phyloP scores from a whole-genome alignment of 2,797 vertebrate species.

The Sternarchorhynchus goeldii region DNA sequence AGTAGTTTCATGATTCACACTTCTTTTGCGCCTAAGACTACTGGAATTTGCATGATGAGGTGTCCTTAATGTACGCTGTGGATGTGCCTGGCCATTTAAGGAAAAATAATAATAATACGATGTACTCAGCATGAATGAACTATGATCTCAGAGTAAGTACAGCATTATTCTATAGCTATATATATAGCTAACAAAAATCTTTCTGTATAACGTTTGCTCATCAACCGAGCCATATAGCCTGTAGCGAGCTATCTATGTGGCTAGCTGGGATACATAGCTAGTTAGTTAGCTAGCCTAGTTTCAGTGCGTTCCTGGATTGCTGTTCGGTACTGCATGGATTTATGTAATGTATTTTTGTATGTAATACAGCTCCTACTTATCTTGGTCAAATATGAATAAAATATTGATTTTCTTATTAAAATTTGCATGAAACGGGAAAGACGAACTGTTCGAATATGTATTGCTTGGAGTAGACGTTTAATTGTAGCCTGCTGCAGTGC shows the following conservation, averaged over 20 bases:
- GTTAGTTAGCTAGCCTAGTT: no score
- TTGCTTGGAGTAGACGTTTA: background rate
- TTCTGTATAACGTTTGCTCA: background rate
- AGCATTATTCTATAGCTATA: background rate
- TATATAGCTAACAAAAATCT: background rate
- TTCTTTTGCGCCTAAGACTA: background rate
- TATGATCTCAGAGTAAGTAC: constrained; percentile 18
- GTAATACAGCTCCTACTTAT: no score
- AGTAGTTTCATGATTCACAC: no score
- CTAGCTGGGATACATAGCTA: background rate
- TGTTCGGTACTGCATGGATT: no score
- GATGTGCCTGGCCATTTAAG: background rate
- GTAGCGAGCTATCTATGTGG: background rate
- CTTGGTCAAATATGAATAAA: no score
- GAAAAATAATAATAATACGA: background rate
- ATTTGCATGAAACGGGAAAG: background rate
- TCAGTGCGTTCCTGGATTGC: no score
- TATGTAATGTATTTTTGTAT: no score
- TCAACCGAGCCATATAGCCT: no score
- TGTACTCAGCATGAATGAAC: constrained; percentile 9
- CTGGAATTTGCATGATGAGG: constrained; percentile 37
- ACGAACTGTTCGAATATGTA: background rate
- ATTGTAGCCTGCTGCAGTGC: constrained; percentile 3
- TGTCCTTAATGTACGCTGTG: constrained; percentile 16
- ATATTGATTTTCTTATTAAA: background rate